Base-by-base conservation (phyloP, 2,797 vertebrate species). In the Lepilemur ruficaudatus region DNA sequence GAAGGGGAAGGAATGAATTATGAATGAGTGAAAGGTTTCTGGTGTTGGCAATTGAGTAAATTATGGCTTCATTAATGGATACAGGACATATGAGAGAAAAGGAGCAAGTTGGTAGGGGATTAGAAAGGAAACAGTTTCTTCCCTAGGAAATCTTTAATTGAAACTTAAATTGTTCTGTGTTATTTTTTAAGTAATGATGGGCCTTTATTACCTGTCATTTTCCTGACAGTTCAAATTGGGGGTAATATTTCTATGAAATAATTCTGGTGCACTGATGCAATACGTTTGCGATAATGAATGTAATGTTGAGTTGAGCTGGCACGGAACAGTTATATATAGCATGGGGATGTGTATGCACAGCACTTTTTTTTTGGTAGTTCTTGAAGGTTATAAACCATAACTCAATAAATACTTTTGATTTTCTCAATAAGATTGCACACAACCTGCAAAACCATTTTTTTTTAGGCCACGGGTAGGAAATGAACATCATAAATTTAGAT, bases 361-460 rank as follows among this genome's bases (percentile, higher is more conserved):
- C 5, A 9, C 57, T 61, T 63, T 57, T 46, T 59, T 59, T 23
- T 30, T 59, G n/a, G 5, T 63, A 52, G 70, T 91, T 89, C 18
- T 76, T 84, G 25, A 93, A 85, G 30, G 55, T 69, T 87, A 73
- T 81, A 79, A 97, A 91, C 55, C 28, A 85, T 50, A 91, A 81
- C 22, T 87, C 78, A 69, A 6, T 82, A 89, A 94, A 59, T 91
- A 82, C 75, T 25, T 88, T 84, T 85, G 14, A n/a, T 78, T 96
- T 96, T 95, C 80, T 80, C 55, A 94, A 14, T 67, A 94, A 89
- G 38, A 92, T 93, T 93, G 38, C 35, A 79, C n/a, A 94, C 43
- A 88, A 43, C 22, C 30, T 63, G 38, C 7, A 32, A 95, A 94
- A 50, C 18, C 69, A 12, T 55, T 67, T 23, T 55, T 57, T 13